Evolutionary conservation across 2,888 invertebrate species (phyloP), one percentile per base, ranked within the genome.

Genomic region (Agapostemon virescens): DNA sequence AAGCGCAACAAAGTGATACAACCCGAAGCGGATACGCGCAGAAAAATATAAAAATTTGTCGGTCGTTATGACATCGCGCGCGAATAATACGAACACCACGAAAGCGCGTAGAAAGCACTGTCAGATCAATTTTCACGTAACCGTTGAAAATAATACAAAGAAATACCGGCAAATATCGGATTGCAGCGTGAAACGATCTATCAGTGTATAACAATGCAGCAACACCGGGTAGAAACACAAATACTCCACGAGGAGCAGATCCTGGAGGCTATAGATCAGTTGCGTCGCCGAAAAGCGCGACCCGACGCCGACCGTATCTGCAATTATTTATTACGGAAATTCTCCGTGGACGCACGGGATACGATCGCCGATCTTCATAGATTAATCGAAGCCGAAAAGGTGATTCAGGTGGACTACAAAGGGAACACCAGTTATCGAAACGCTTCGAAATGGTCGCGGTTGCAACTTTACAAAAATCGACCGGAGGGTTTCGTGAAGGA

Each of bases 381-480:
- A 91, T 95, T 97, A 89, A 95, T 97, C 20, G 96, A 96, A 87
- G 95, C 95, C 80, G 96, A 96, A 91, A 95, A 95, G 88, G 96
- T 97, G 74, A 95, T 96, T 85, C 96, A 96, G 94, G 97, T 97
- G 42, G 96, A 97, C 90, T 97, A 97, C 92, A 97, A 97, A 93
- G 97, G 97, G 89, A 96, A 95, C 93, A 96, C 96, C 86, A 97
- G 97, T 93, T 97, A 97, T 92, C 94, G 97, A 88, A 97, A 97
- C 93, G 96, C 97, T 68, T 95, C 96, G 70, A 97, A 95, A 94
- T 96, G 94, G 95, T 94, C 93, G 38, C 88, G 92, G n/a, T 83
- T 93, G 0, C 92, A 91, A 75, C 86, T 92, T 4, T 93, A 92
- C 85, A 93, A 92, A 83, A 93, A 92, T 85, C 90, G 92, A 67